These are phyloP conservation scores for Ctenopoma kingsleyae DNA, from an alignment of 2,797 vertebrate species.

Conservation along the genomic window DNA sequence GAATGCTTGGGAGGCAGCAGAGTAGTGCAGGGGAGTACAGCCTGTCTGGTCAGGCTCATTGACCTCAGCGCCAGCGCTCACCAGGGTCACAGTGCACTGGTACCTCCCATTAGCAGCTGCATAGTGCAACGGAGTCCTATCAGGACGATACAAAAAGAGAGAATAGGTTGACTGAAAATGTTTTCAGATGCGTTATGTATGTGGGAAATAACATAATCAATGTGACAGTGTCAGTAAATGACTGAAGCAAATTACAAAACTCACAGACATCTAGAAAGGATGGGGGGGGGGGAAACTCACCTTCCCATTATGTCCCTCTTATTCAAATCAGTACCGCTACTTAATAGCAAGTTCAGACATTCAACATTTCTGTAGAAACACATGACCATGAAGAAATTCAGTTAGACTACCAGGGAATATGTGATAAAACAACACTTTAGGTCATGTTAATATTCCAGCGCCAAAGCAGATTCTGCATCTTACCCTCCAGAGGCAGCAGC, in stretches of 20 bases:
- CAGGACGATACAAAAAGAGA: not conserved
- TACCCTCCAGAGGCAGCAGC: slow-evolving; percentile 98
- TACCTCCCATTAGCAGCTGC: slow-evolving; percentile 96
- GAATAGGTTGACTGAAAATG: not conserved
- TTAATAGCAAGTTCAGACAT: slow-evolving; percentile 98
- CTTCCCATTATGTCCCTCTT: slow-evolving; percentile 96
- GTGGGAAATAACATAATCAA: not conserved
- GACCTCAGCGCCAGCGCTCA: slow-evolving; percentile 92
- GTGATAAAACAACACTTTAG: not conserved
- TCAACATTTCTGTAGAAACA: slow-evolving; percentile 90
- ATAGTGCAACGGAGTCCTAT: slow-evolving; percentile 96
- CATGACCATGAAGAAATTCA: slow-evolving; percentile 3
- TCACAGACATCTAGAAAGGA: not conserved
- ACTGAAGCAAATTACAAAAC: not conserved
- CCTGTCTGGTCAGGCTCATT: slow-evolving; percentile 93
- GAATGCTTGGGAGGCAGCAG: slow-evolving; percentile 95
- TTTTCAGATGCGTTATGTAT: not conserved
- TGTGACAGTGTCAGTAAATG: not conserved
- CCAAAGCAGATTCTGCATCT: slow-evolving; percentile 38
- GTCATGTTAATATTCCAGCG: not conserved
- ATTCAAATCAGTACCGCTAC: slow-evolving; percentile 95
- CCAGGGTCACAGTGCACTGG: slow-evolving; percentile 94
- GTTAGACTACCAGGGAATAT: not conserved
- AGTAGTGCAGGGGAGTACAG: slow-evolving; percentile 95
- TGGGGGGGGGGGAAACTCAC: slow-evolving; percentile 73